These are phyloP conservation scores for Mimumesa dahlbomi DNA, from an alignment of 2,888 invertebrate genomes.

Conservation along the genomic window DNA sequence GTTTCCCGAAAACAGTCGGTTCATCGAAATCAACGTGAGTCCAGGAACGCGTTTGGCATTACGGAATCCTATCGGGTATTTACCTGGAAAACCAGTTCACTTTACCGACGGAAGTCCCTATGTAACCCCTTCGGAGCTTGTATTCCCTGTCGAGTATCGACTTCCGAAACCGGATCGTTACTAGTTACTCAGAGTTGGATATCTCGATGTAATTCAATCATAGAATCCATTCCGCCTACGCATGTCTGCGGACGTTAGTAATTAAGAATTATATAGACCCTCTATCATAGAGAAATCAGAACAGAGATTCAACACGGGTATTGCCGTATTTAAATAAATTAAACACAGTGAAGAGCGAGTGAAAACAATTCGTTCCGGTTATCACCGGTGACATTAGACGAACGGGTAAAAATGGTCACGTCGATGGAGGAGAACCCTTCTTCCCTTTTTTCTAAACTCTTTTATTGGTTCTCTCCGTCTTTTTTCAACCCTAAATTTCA, in stretches of 20 bases:
- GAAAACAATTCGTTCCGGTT: conserved; percentile 45
- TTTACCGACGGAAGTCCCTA: conserved; percentile 28
- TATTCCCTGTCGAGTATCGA: conserved; percentile 47
- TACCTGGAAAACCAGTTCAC: conserved; percentile 67
- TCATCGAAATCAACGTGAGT: conserved; percentile 40
- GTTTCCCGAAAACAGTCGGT: conserved; percentile 40
- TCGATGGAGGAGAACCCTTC: conserved; percentile 27
- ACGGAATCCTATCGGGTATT: conserved; percentile 44
- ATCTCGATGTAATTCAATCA: conserved; percentile 3
- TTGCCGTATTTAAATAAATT: too few relatives aligned
- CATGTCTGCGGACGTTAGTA: too few relatives aligned
- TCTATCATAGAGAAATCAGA: too few relatives aligned
- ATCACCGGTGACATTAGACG: conserved; percentile 31
- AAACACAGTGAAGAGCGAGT: not conserved
- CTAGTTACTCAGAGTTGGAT: conserved; percentile 35
- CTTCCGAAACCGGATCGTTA: conserved; percentile 63
- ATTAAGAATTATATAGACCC: too few relatives aligned
- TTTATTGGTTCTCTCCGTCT: conserved; percentile 19
- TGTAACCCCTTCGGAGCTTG: conserved; percentile 56
- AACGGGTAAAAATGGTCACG: conserved; percentile 38
- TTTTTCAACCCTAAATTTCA: conserved; percentile 75
- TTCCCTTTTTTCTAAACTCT: conserved; percentile 23
- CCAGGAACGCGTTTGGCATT: conserved; percentile 40
- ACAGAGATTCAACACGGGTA: too few relatives aligned
- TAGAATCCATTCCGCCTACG: not conserved